These are phyloP conservation scores for Intellagama lesueurii DNA, from an alignment of 2,797 vertebrate genomes.

Conservation along the genomic window DNA sequence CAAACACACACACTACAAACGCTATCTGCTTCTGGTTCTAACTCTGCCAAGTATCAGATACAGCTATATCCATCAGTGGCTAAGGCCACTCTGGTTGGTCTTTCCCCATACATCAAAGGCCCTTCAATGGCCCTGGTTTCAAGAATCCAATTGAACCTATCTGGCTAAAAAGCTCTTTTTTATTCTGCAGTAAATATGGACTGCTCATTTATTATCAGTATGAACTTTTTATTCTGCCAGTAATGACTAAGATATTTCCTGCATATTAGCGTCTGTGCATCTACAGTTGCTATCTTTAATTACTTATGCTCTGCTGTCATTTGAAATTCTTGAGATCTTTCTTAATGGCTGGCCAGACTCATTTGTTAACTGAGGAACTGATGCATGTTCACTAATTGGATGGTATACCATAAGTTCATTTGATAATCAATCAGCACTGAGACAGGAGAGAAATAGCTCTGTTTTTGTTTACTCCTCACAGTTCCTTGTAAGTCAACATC, in stretches of 20 bases:
- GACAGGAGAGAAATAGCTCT: slow-evolving; percentile 14
- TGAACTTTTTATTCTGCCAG: slow-evolving; percentile 17
- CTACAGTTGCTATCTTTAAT: slow-evolving; percentile 16
- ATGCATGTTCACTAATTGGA: slow-evolving; percentile 13
- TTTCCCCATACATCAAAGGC: not conserved
- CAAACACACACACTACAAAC: not conserved
- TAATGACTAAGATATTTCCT: slow-evolving; percentile 32
- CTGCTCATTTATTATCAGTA: not conserved
- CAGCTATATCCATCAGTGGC: not conserved
- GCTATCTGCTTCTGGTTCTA: not conserved
- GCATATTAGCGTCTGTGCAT: slow-evolving; percentile 18
- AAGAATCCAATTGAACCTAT: not conserved
- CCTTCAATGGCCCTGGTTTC: not conserved
- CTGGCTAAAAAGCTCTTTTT: slow-evolving; percentile 6
- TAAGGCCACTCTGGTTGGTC: not conserved
- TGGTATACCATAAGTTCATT: slow-evolving; percentile 33
- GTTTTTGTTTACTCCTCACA: slow-evolving; percentile 46
- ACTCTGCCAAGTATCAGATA: not conserved
- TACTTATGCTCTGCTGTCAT: slow-evolving; percentile 51
- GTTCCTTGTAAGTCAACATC: slow-evolving; percentile 26
- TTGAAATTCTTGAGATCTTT: slow-evolving; percentile 11
- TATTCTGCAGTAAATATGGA: slow-evolving; percentile 4
- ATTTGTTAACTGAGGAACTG: slow-evolving; percentile 39
- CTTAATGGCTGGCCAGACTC: slow-evolving; percentile 8
- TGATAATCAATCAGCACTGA: slow-evolving; percentile 30